phyloP scores from a whole-genome alignment of 2,113 vertebrate genomes.

The Chiloscyllium plagiosum region DNA sequence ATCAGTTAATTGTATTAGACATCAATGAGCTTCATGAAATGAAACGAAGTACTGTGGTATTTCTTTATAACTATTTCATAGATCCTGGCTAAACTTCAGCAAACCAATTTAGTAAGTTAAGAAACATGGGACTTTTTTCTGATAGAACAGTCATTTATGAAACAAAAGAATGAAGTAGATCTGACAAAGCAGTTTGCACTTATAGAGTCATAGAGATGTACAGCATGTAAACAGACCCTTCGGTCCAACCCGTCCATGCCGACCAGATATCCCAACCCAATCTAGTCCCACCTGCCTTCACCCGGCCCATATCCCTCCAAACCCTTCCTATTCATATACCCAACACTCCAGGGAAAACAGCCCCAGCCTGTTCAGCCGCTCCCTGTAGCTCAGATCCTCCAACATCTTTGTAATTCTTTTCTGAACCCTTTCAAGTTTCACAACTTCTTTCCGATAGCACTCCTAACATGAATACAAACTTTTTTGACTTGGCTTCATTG shows the following conservation, averaged over 20 bases:
- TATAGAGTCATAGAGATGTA: too few species aligned
- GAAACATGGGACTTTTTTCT: not conserved
- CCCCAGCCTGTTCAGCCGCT: too few species aligned
- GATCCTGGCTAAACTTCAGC: slow-evolving; percentile 16
- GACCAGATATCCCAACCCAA: too few species aligned
- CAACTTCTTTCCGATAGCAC: not conserved
- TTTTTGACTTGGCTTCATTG: not conserved
- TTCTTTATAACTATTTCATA: not conserved
- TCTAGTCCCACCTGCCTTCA: too few species aligned
- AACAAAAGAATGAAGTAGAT: not conserved
- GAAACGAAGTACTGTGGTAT: not conserved
- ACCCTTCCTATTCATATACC: too few species aligned
- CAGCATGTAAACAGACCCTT: too few species aligned
- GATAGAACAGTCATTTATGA: not conserved
- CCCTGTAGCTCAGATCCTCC: too few species aligned
- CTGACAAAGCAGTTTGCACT: not conserved
- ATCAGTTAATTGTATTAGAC: not conserved
- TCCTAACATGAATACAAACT: not conserved
- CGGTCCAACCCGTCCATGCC: too few species aligned
- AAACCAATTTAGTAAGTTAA: slow-evolving; percentile 6
- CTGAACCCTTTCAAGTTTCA: too few species aligned
- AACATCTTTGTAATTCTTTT: too few species aligned
- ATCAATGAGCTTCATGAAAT: not conserved
- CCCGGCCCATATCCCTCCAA: too few species aligned
- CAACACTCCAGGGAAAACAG: too few species aligned